These are phyloP conservation scores for Cynaeus angustus DNA, from an alignment of 2,888 invertebrate genomes.

Conservation along the genomic window DNA sequence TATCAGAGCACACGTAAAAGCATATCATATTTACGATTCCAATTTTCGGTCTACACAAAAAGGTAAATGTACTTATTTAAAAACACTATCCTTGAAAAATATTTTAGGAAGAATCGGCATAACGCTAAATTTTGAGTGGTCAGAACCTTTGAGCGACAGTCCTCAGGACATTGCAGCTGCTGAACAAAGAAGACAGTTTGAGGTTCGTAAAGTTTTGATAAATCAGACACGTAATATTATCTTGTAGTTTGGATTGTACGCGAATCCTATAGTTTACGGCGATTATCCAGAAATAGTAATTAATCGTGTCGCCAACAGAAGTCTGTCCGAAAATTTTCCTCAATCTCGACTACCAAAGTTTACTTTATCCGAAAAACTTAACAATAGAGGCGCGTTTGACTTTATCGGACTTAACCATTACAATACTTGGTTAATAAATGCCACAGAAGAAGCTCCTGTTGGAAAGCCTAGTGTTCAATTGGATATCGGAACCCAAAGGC, in stretches of 20 bases:
- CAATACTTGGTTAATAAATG: constrained; percentile 77
- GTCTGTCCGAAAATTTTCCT: constrained; percentile 75
- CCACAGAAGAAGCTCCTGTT: constrained; percentile 48
- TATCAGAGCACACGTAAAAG: constrained; percentile 80
- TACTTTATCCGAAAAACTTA: constrained; percentile 75
- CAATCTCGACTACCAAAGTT: constrained; percentile 79
- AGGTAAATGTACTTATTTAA: constrained; percentile 58
- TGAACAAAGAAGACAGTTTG: constrained; percentile 67
- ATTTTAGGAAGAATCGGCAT: constrained; percentile 68
- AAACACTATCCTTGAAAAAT: background rate
- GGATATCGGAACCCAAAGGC: constrained; percentile 6
- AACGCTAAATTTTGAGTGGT: constrained; percentile 75
- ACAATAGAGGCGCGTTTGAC: constrained; percentile 78
- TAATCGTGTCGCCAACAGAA: constrained; percentile 74
- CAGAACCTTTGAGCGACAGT: constrained; percentile 75
- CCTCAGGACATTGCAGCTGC: constrained; percentile 76
- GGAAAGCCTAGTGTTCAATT: background rate
- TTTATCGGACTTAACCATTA: constrained; percentile 86
- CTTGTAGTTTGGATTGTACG: constrained; percentile 39
- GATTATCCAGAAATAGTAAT: constrained; percentile 82
- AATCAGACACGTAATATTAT: background rate
- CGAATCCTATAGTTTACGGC: constrained; percentile 78
- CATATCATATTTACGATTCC: constrained; percentile 78
- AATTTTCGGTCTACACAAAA: constrained; percentile 75
- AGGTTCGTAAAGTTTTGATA: background rate